phyloP scores from a whole-genome alignment of 2,113 vertebrate genomes.

The Megalops atlanticus region DNA sequence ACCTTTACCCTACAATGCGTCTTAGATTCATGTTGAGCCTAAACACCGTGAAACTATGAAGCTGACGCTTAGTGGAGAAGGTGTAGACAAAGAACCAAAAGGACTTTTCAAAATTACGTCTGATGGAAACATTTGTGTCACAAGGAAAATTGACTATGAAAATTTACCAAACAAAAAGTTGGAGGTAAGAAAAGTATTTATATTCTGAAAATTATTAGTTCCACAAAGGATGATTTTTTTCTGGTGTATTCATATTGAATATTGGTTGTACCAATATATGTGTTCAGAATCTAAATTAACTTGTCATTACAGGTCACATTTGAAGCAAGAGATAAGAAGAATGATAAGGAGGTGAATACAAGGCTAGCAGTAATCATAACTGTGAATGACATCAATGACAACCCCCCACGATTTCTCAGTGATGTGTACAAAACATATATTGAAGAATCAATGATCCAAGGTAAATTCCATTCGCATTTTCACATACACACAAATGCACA shows the following conservation, averaged over 20 bases:
- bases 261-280: no score
- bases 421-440: conserved; percentile 16
- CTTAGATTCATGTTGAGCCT: conserved; percentile 41
- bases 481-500: no score
- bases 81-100: conserved; percentile 50
- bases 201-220: no score
- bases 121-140: conserved; percentile 38
- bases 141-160: conserved; percentile 52
- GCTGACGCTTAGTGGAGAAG: conserved; percentile 43
- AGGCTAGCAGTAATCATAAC: conserved; percentile 47
- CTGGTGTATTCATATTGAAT: no score
- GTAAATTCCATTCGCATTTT: conserved; percentile 38
- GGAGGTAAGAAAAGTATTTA: conserved; percentile 30
- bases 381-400: conserved; percentile 57
- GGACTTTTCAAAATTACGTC: conserved; percentile 38
- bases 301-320: conserved; percentile 44
- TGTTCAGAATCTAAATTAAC: no score
- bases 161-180: background rate
- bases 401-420: conserved; percentile 42
- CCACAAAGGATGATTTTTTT: no score
- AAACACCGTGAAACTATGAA: rapidly evolving
- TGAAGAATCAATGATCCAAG: conserved; percentile 48
- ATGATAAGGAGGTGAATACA: background rate
- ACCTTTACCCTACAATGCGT: background rate
- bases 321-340: background rate